phyloP scores from a whole-genome alignment of 2,113 vertebrate species.

The Hippocampus abdominalis region DNA sequence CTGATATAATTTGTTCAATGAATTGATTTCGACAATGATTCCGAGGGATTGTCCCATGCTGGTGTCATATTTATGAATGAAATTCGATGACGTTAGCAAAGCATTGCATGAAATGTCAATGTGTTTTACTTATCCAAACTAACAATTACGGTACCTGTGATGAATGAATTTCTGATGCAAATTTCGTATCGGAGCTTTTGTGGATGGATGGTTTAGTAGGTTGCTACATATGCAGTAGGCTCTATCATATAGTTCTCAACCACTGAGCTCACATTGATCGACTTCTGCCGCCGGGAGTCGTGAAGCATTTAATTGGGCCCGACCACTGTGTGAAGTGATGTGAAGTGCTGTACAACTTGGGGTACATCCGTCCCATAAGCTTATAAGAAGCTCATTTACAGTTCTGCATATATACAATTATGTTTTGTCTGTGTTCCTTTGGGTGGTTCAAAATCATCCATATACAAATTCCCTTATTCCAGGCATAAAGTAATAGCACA shows the following conservation, averaged over 20 bases:
- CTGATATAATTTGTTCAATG: no score
- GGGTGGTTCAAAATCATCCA: slow-evolving; percentile 8
- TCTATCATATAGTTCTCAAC: background rate
- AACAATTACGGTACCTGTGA: background rate
- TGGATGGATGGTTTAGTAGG: background rate
- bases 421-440: background rate
- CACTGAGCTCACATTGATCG: background rate
- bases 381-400: slow-evolving; percentile 3
- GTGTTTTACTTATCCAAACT: background rate
- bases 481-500: background rate
- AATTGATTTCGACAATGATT: no score
- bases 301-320: slow-evolving; percentile 19
- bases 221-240: background rate
- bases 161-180: background rate
- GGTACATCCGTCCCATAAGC: slow-evolving; percentile 5
- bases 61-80: no score
- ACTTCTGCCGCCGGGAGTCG: slow-evolving; percentile 26
- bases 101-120: background rate
- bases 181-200: background rate
- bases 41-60: no score
- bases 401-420: background rate
- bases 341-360: slow-evolving; percentile 11
- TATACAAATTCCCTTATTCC: background rate
- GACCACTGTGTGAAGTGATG: slow-evolving; percentile 22
- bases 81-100: background rate